phyloP scores from a whole-genome alignment of 2,113 vertebrate genomes.

The Regulus satrapa region DNA sequence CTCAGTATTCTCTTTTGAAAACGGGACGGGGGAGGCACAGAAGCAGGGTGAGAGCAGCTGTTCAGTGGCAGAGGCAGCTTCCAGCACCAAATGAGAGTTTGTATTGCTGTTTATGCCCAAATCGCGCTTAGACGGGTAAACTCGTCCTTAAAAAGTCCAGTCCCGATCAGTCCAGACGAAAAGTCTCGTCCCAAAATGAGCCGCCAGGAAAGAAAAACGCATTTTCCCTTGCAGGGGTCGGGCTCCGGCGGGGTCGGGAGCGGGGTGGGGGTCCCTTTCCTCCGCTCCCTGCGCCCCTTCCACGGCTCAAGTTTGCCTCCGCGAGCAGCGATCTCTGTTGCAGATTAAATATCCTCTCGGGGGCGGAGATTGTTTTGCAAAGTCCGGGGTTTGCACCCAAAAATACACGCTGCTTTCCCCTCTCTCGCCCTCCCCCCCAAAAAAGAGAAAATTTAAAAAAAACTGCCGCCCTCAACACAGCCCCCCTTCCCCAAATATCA shows the following conservation, averaged over 20 bases:
- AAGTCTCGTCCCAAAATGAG: slow-evolving; percentile 32
- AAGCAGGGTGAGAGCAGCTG: slow-evolving; percentile 53
- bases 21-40: background rate
- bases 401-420: slow-evolving; percentile 4
- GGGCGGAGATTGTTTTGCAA: slow-evolving; percentile 64
- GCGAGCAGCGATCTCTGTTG: slow-evolving; percentile 57
- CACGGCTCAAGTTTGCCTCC: slow-evolving; percentile 27
- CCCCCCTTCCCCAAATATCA: background rate
- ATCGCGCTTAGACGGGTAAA: slow-evolving; percentile 20
- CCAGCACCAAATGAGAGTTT: slow-evolving; percentile 66
- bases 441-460: background rate
- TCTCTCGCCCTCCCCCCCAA: background rate
- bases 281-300: background rate
- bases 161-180: background rate
- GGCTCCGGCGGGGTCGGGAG: background rate
- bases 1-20: background rate
- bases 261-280: background rate
- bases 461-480: background rate
- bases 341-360: slow-evolving; percentile 74
- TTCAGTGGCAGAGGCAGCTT: slow-evolving; percentile 58
- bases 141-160: slow-evolving; percentile 50
- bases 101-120: slow-evolving; percentile 65
- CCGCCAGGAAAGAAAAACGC: slow-evolving; percentile 1
- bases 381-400: slow-evolving; percentile 51
- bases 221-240: slow-evolving; percentile 43